Evolutionary conservation across 2,888 invertebrate species (phyloP), one percentile per base, ranked within the genome.

Genomic region (Herminia tarsipennalis): DNA sequence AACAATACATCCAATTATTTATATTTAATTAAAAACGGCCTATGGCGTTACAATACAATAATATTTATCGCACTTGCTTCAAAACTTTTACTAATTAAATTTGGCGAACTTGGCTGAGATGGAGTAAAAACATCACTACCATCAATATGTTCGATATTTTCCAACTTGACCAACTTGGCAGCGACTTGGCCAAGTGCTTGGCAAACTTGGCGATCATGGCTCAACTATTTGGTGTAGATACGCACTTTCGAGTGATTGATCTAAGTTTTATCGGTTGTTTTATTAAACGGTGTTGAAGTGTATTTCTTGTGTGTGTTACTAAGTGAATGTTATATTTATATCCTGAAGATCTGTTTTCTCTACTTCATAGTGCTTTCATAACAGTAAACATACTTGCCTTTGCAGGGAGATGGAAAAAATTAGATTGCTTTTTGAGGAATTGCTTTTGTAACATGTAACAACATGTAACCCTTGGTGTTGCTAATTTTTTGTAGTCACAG

Each of bases 51-150:
- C 33, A 44, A 56, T 52, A 60, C 37, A 56, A 56, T 41, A 50
- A 59, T 55, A 50, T 61, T 64, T 64, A 60, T 64, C 17, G 35
- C 8, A 20, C 34, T 60, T 59, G 56, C 51, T 47, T n/a, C 16
- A 22, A 33, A 62, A 62, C 61, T 62, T 56, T 61, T 42, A 35
- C 45, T 56, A 65, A 65, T 62, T 65, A 57, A 62, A 62, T 47
- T 65, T 65, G 35, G 40, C 12, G 13, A 62, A 62, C 39, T 64
- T 55, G 28, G 28, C 36, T 41, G 46, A 40, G 47, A 16, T 32
- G 20, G 40, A 32, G 33, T 16, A 37, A 65, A 59, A 60, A 45
- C 56, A 47, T 45, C 40, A 33, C 34, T n/a, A 29, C 13, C 42
- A 13, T 41, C 53, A 56, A 61, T 65, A 60, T 61, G 57, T 61